These are phyloP conservation scores for Yasuhikotakia modesta DNA, from an alignment of 2,797 vertebrate species.

Conservation along the genomic window DNA sequence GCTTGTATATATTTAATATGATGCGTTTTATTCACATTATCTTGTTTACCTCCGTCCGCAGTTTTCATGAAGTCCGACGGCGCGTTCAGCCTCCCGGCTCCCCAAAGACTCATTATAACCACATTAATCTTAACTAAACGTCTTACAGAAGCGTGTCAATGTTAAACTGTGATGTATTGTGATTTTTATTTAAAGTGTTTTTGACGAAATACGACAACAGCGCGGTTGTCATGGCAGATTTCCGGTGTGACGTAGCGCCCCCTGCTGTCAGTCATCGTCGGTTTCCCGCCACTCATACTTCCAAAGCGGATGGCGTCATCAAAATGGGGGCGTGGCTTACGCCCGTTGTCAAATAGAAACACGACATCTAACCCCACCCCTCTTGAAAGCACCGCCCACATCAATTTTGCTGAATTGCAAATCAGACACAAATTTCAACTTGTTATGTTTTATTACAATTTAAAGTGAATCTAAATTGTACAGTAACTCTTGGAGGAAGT, in stretches of 20 bases:
- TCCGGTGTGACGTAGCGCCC: slow-evolving; percentile 36
- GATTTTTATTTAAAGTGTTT: background rate
- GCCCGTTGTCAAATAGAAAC: too few relatives aligned
- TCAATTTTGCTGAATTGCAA: too few relatives aligned
- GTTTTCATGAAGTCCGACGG: slow-evolving; percentile 72
- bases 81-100: slow-evolving; percentile 64
- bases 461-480: too few relatives aligned
- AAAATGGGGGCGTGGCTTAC: too few relatives aligned
- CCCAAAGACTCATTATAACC: slow-evolving; percentile 64
- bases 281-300: too few relatives aligned
- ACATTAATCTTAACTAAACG: background rate
- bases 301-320: too few relatives aligned
- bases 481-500: too few relatives aligned
- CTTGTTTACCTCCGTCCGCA: slow-evolving; percentile 63
- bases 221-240: slow-evolving; percentile 29
- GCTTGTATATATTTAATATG: background rate
- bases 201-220: background rate
- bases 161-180: background rate
- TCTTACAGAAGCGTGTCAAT: background rate
- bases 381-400: too few relatives aligned
- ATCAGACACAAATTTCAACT: too few relatives aligned
- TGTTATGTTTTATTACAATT: too few relatives aligned
- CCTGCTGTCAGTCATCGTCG: background rate
- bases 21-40: background rate
- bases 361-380: too few relatives aligned